Evolutionary conservation across 2,888 invertebrate species (phyloP).

Genomic region (Ichneumoninae sp.): DNA sequence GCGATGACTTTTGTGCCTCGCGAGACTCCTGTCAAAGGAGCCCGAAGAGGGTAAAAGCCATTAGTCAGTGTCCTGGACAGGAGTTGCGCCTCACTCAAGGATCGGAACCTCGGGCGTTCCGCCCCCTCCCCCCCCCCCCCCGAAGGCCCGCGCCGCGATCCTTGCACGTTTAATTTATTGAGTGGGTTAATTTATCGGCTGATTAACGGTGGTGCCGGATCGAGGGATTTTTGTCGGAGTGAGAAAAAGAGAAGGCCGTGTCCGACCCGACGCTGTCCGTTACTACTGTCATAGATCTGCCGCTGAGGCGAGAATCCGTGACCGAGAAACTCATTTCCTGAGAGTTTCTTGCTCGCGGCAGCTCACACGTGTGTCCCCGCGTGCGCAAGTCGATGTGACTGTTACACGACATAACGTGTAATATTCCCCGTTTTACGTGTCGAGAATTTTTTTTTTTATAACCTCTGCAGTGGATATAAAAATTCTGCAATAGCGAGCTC

Average conservation of each 20-base stretch:
- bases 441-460: conserved; percentile 42
- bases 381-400: neutral
- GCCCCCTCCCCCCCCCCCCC: neutral
- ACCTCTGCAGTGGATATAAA: neutral
- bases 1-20: conserved; percentile 53
- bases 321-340: conserved; percentile 50
- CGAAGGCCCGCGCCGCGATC: conserved; percentile 2
- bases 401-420: neutral
- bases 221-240: conserved; percentile 15
- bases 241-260: neutral
- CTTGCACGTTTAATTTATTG: conserved; percentile 63
- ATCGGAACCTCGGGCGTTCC: conserved; percentile 35
- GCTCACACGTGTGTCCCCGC: conserved; percentile 6
- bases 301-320: neutral
- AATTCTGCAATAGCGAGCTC: neutral
- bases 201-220: conserved; percentile 54
- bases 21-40: conserved; percentile 41
- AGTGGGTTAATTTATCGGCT: conserved; percentile 61
- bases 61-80: conserved; percentile 60
- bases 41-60: conserved; percentile 36
- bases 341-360: conserved; percentile 25
- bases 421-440: conserved; percentile 27
- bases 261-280: neutral
- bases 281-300: neutral
- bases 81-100: conserved; percentile 58